phyloP scores from a whole-genome alignment of 92 coral and sea anemone species.

The Diadumene lineata region DNA sequence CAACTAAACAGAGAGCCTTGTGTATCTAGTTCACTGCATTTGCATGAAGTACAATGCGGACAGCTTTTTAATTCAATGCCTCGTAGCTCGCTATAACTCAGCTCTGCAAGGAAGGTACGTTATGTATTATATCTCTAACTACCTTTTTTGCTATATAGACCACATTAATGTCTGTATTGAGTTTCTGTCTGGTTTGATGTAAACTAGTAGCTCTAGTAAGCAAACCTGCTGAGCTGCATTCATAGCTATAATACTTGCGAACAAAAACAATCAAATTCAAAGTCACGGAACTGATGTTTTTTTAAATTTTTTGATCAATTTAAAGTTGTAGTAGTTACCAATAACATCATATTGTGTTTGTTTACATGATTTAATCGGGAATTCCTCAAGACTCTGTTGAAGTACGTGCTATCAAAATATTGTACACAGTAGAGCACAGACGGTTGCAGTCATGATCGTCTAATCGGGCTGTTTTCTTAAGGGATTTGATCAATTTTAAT shows the following conservation, averaged over 20 bases:
- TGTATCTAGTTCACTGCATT: conserved; percentile 2
- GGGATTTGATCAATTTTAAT: too few species aligned
- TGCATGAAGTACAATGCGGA: conserved; percentile 2
- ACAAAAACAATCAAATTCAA: neutral
- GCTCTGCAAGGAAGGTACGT: neutral
- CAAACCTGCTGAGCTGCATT: neutral
- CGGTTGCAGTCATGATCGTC: too few species aligned
- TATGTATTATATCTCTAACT: neutral
- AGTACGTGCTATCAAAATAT: neutral
- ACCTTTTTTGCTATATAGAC: too few species aligned
- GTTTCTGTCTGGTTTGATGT: neutral
- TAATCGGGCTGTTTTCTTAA: too few species aligned
- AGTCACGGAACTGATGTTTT: neutral
- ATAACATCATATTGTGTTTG: neutral
- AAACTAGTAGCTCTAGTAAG: neutral
- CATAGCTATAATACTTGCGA: neutral
- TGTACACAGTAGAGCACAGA: too few species aligned
- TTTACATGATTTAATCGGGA: neutral
- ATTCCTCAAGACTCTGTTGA: neutral
- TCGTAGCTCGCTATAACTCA: neutral
- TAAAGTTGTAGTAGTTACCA: neutral
- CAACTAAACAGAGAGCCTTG: conserved; percentile 3
- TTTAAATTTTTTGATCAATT: neutral
- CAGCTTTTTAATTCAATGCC: neutral
- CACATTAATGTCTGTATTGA: too few species aligned